Evolutionary conservation across 2,888 invertebrate species (phyloP), one percentile per base, ranked within the genome.

Genomic region (Drosophila aldrichi): DNA sequence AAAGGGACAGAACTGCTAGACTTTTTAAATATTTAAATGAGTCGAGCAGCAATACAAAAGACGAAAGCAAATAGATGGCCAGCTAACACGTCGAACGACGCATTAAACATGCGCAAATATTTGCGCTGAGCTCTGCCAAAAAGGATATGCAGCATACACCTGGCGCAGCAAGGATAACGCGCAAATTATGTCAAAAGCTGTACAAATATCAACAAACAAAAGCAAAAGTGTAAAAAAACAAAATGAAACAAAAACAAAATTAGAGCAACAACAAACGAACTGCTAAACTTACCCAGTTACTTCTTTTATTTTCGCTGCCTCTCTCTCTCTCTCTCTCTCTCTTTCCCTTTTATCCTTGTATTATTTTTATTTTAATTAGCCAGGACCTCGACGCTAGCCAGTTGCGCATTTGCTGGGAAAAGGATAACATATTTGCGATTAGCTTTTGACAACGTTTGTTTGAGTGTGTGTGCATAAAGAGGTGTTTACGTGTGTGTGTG

Each of bases 61-160:
- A 43, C 65, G 25, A 87, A 81, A 85, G 70, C 77, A 90, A 89
- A 84, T 82, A 90, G 75, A 80, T 69, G 68, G 73, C 80, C 73
- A 83, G 73, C 80, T 71, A 83, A 90, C 90, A 90, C 88, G 86
- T 89, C 90, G 90, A 87, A 90, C 82, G 58, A 63, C 72, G 90
- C 85, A 90, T 87, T 89, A 87, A 87, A 79, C 89, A 90, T 84
- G 79, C 78, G 84, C 73, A 87, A 87, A 87, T 90, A 87, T 87
- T 89, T 87, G 82, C 55, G 29, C 38, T 70, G 54, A 46, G 46
- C 25, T 46, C 18, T 41, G 67, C 67, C 51, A 51, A 78, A 78
- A 65, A 74, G 71, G 62, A 67, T 55, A 55, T 48, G 44, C 62
- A 65, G 70, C 10, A 43, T 14, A 51, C 68, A 82, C 66, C 75